Base-by-base conservation (phyloP, 2,888 invertebrate species). In the Chouioia cunea region DNA sequence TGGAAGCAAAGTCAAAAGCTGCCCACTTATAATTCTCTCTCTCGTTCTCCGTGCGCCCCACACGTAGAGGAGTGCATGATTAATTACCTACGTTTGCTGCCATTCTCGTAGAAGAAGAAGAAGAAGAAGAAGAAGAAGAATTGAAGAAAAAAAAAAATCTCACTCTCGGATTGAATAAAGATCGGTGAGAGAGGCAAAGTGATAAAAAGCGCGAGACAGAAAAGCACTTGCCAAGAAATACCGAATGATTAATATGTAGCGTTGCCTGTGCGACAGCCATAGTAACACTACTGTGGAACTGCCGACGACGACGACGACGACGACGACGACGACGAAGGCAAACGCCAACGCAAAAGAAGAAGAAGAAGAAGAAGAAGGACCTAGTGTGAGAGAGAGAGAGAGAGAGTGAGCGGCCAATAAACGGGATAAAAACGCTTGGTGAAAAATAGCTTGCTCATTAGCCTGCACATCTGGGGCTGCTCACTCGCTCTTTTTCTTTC, bases 361-460 rank as follows among this genome's bases (percentile, higher is more conserved):
- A n/a, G n/a, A n/a, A 3, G 36, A 36, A 36, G 36, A 27, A 27
- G 27, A 36, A 36, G 6, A 36, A 36, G 36, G 36, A 36, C 10
- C 82, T 83, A 10, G 36, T 81, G 83, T 83, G 84, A 85, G n/a
- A n/a, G n/a, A n/a, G n/a, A n/a, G n/a, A n/a, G n/a, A n/a, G n/a
- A n/a, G n/a, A n/a, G n/a, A 85, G 82, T 82, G 81, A 78, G 79
- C 82, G 83, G 83, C 85, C 85, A 84, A 85, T 85, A 85, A 85
- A 85, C 85, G 85, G 85, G 84, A 85, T 85, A 85, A 85, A 85
- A 85, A 85, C 85, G 81, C 84, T 84, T 83, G 6, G 85, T 85
- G 85, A 85, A 85, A 85, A 85, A 85, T 85, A 83, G 85, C 83
- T 82, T 79, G 83, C 85, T 85, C 85, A 85, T 85, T 85, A 85